Percentiles rank a stretch among this genome's conserved stretches.
Conservation (phyloP, 2,888 invertebrate genomes). For the Cyaniris semiargus region DNA sequence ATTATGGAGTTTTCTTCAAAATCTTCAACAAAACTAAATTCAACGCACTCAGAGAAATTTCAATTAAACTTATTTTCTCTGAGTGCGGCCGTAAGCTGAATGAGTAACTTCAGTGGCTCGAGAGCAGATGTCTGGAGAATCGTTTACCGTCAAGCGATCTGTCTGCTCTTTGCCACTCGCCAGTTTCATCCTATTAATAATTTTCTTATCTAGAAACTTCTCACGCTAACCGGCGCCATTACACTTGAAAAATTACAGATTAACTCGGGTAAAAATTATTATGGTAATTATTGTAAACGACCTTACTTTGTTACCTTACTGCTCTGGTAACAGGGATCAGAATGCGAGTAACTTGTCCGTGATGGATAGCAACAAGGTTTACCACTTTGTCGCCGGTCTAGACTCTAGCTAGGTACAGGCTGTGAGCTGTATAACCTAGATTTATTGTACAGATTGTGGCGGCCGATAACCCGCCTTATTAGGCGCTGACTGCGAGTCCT, state of each 20-base stretch:
- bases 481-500: conserved; percentile 34
- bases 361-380: not conserved
- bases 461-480: conserved; percentile 35
- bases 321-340: not conserved
- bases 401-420: conserved; percentile 1
- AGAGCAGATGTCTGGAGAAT: not conserved
- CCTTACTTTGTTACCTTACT: not conserved
- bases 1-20: too few relatives aligned
- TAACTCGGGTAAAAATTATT: not conserved
- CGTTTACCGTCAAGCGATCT: not conserved
- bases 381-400: conserved; percentile 18
- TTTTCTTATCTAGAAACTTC: not conserved
- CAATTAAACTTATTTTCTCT: too few relatives aligned
- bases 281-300: not conserved
- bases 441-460: conserved; percentile 32
- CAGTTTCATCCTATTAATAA: not conserved
- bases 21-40: too few relatives aligned
- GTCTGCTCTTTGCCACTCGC: not conserved
- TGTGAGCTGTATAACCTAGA: conserved; percentile 12
- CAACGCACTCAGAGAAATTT: too few relatives aligned
- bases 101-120: not conserved
- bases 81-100: too few relatives aligned
- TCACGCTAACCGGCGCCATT: conserved; percentile 8
- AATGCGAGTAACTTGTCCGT: not conserved
- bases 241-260: conserved; percentile 12